Percentiles rank a stretch among this genome's conserved stretches.
phyloP scores from a whole-genome alignment of 2,113 vertebrate species.

The zebrafish (Danio rerio) region DNA sequence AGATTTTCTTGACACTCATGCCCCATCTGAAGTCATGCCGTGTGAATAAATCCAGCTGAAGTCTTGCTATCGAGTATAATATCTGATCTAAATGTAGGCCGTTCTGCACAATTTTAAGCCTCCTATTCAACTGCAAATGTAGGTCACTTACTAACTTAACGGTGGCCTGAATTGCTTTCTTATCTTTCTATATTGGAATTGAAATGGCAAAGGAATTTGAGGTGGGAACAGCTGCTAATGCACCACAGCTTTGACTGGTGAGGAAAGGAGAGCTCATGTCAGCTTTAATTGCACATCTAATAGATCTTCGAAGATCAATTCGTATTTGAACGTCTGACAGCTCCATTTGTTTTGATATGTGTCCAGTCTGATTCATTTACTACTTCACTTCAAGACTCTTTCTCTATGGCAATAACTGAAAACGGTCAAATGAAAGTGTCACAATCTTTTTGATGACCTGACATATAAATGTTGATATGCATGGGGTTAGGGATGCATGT shows the following conservation, averaged over 20 bases:
- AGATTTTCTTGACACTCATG: not conserved
- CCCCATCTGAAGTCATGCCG: not conserved
- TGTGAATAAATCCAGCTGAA: slow-evolving; percentile 25
- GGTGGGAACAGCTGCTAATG: slow-evolving; percentile 31
- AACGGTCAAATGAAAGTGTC: not conserved
- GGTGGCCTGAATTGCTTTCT: slow-evolving; percentile 63
- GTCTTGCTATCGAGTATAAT: slow-evolving; percentile 17
- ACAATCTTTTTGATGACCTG: not conserved
- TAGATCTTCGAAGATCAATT: not conserved
- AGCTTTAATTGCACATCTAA: slow-evolving; percentile 3
- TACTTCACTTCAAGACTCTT: not conserved
- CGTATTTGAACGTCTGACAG: not conserved
- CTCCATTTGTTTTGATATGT: not conserved
- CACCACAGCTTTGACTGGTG: slow-evolving; percentile 11
- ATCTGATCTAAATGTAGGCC: slow-evolving; percentile 55
- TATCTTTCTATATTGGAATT: slow-evolving; percentile 54
- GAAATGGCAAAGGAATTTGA: slow-evolving; percentile 50
- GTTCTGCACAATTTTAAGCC: slow-evolving; percentile 49
- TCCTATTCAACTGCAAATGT: slow-evolving; percentile 55
- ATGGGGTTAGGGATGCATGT: not conserved
- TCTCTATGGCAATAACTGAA: not conserved
- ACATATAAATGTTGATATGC: not conserved
- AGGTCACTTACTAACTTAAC: slow-evolving; percentile 61
- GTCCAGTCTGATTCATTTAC: not conserved
- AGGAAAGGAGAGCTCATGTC: slow-evolving; percentile 8